These are phyloP conservation scores for Morone chrysops DNA, from an alignment of 2,113 vertebrate species.

Conservation along the genomic window DNA sequence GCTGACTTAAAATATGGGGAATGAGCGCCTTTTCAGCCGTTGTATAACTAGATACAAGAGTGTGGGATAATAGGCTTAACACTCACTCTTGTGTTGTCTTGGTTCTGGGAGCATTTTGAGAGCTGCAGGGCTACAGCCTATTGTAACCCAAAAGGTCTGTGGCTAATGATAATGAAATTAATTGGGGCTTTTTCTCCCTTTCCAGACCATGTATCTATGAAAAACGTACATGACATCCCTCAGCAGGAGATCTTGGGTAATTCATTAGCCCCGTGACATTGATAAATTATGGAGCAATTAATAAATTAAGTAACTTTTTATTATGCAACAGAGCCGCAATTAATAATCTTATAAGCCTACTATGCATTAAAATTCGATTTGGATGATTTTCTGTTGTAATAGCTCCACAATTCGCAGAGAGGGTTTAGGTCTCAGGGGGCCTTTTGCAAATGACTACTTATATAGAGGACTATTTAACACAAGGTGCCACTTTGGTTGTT, in stretches of 20 bases:
- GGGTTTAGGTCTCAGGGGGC: conserved; percentile 51
- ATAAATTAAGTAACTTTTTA: conserved; percentile 77
- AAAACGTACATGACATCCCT: conserved; percentile 64
- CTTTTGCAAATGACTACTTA: conserved; percentile 54
- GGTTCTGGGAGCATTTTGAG: conserved; percentile 49
- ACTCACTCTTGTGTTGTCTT: conserved; percentile 57
- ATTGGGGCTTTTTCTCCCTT: conserved; percentile 55
- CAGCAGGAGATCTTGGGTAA: conserved; percentile 75
- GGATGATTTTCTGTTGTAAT: conserved; percentile 67
- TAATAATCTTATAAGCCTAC: conserved; percentile 67
- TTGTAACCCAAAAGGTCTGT: conserved; percentile 62
- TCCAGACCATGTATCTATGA: conserved; percentile 63
- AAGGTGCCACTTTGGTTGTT: conserved; percentile 62
- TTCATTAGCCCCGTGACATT: conserved; percentile 78
- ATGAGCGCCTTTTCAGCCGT: conserved; percentile 50
- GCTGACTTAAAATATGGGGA: conserved; percentile 55
- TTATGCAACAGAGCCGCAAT: conserved; percentile 59
- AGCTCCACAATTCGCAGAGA: conserved; percentile 36
- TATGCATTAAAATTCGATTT: conserved; percentile 68
- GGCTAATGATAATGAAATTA: conserved; percentile 79
- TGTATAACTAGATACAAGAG: conserved; percentile 58
- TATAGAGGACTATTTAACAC: conserved; percentile 60
- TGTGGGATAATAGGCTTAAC: conserved; percentile 70
- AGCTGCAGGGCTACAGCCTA: conserved; percentile 55
- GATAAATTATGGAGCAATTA: conserved; percentile 82